These are phyloP conservation scores for Philotrypesis tridentata DNA, from an alignment of 1,140 invertebrate genomes.

Conservation along the genomic window DNA sequence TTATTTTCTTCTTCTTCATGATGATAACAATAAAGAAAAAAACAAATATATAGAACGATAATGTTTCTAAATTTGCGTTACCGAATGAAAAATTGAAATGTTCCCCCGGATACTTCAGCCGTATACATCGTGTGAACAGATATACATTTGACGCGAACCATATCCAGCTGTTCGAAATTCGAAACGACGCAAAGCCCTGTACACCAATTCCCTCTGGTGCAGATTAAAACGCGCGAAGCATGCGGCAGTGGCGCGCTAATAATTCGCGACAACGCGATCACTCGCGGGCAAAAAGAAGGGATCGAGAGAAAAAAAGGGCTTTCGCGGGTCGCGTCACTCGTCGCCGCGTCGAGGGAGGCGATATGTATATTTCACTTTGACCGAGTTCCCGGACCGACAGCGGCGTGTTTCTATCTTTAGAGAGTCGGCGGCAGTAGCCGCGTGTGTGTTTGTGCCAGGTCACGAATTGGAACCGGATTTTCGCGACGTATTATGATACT, in stretches of 20 bases:
- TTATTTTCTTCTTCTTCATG: too few relatives aligned
- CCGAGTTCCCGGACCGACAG: constrained; percentile 38
- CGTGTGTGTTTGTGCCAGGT: constrained; percentile 27
- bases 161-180: too few relatives aligned
- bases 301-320: background rate
- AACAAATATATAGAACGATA: too few relatives aligned
- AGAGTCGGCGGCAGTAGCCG: background rate
- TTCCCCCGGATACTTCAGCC: too few relatives aligned
- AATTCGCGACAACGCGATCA: background rate
- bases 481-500: constrained; percentile 20
- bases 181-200: background rate
- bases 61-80: too few relatives aligned
- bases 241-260: background rate
- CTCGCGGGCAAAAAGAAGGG: background rate
- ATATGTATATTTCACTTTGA: constrained; percentile 48
- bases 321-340: background rate
- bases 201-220: background rate
- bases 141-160: too few relatives aligned
- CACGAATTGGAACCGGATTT: constrained; percentile 44
- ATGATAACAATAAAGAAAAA: too few relatives aligned
- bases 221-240: background rate
- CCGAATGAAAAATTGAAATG: too few relatives aligned
- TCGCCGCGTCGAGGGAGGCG: background rate
- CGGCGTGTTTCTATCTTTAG: constrained; percentile 45
- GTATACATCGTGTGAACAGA: too few relatives aligned